phyloP scores from a whole-genome alignment of 2,113 vertebrate species.

The Urocynchramus pylzowi region DNA sequence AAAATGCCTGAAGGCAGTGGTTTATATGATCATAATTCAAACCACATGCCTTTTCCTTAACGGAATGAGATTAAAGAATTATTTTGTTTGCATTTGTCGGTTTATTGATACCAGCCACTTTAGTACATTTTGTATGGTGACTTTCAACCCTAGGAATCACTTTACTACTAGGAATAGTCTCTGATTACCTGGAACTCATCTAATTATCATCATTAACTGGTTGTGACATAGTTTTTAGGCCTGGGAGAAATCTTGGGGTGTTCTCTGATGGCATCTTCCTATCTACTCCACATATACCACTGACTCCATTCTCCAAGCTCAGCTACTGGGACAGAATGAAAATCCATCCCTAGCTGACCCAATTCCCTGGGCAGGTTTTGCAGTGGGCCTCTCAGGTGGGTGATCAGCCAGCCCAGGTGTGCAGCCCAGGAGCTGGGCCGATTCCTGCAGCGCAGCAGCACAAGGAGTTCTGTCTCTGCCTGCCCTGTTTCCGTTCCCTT shows the following conservation, averaged over 20 bases:
- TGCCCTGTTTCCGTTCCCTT: fast-evolving
- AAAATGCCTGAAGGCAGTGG: neutral
- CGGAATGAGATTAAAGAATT: neutral
- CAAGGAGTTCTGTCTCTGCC: neutral
- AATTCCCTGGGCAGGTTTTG: neutral
- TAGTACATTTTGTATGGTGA: neutral
- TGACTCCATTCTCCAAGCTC: neutral
- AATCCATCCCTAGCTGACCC: neutral
- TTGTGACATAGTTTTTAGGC: neutral
- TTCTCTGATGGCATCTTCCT: neutral
- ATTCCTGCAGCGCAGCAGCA: neutral
- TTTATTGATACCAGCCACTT: neutral
- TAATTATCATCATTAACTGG: neutral
- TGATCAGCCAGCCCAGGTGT: neutral
- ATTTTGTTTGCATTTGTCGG: neutral
- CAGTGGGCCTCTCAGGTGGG: neutral
- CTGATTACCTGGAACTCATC: neutral
- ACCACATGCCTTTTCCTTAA: neutral
- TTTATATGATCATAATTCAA: neutral
- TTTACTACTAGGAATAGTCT: neutral
- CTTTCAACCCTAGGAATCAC: neutral
- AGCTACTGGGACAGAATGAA: neutral
- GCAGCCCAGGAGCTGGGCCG: neutral
- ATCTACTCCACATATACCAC: neutral
- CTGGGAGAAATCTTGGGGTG: neutral